Conservation (phyloP, 2,888 invertebrate species). For the Minunthozetes semirufus region DNA sequence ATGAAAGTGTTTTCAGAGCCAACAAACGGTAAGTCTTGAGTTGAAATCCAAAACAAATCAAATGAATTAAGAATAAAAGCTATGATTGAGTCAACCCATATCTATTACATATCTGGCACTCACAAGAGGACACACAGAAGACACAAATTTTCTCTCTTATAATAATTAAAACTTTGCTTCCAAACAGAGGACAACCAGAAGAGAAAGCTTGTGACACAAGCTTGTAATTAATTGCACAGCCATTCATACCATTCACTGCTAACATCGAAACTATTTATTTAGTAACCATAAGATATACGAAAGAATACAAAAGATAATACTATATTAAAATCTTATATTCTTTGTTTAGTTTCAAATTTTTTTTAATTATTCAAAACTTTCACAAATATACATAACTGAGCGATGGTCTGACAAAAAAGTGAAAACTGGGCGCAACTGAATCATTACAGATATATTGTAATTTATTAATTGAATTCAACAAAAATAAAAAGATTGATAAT, state of each 20-base stretch:
- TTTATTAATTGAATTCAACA: neutral
- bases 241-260: neutral
- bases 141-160: neutral
- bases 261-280: neutral
- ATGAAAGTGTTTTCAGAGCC: neutral
- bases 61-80: neutral
- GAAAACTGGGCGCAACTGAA: constrained; percentile 10
- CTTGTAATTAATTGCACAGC: neutral
- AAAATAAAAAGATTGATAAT: constrained; percentile 19
- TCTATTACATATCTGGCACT: constrained; percentile 3
- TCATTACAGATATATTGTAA: neutral
- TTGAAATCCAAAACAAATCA: neutral
- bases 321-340: too few species aligned
- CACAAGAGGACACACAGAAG: too few species aligned
- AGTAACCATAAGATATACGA: neutral
- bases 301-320: neutral
- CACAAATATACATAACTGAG: neutral
- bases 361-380: neutral
- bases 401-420: neutral
- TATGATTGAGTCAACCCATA: neutral
- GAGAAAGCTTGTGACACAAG: constrained; percentile 2
- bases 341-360: neutral
- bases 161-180: constrained; percentile 7
- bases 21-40: constrained; percentile 1
- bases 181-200: neutral